Conservation (phyloP, 64 coral and sea anemone species). For the Pocillopora damicornis region DNA sequence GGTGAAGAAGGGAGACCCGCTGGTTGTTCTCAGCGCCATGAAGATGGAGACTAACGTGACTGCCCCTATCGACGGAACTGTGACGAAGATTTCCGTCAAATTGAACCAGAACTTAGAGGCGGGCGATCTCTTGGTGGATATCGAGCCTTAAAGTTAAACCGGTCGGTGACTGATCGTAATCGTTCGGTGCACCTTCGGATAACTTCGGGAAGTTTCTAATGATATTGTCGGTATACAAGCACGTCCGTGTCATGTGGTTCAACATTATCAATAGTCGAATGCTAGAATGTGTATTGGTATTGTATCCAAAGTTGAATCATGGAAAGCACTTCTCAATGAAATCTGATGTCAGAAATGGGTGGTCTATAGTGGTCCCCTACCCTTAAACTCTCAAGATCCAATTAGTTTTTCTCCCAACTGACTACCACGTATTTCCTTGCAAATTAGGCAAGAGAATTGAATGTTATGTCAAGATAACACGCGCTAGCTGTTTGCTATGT, state of each 20-base stretch:
- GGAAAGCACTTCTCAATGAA: too few relatives aligned
- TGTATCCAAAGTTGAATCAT: too few relatives aligned
- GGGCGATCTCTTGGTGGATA: constrained; percentile 81
- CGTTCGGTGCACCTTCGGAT: neutral
- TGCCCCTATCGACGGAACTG: constrained; percentile 67
- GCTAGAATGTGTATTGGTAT: neutral
- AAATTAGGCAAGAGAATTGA: too few relatives aligned
- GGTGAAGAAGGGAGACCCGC: constrained; percentile 81
- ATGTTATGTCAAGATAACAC: too few relatives aligned
- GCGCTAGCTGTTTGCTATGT: too few relatives aligned
- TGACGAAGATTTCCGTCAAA: constrained; percentile 64
- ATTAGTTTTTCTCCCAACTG: too few relatives aligned
- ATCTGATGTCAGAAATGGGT: too few relatives aligned
- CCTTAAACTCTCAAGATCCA: too few relatives aligned
- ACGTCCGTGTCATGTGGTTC: neutral
- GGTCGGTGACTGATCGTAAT: neutral
- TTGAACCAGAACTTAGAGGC: constrained; percentile 69
- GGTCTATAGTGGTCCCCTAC: too few relatives aligned
- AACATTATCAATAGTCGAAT: neutral
- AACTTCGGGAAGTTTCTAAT: neutral
- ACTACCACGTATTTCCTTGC: too few relatives aligned
- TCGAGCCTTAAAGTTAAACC: constrained; percentile 54
- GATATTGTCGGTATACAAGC: neutral
- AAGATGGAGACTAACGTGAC: constrained; percentile 99
- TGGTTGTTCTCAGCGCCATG: constrained; percentile 97